Percentiles rank a stretch among this genome's conserved stretches.
phyloP scores from a whole-genome alignment of 2,113 vertebrate species.

The Hymenochirus boettgeri region DNA sequence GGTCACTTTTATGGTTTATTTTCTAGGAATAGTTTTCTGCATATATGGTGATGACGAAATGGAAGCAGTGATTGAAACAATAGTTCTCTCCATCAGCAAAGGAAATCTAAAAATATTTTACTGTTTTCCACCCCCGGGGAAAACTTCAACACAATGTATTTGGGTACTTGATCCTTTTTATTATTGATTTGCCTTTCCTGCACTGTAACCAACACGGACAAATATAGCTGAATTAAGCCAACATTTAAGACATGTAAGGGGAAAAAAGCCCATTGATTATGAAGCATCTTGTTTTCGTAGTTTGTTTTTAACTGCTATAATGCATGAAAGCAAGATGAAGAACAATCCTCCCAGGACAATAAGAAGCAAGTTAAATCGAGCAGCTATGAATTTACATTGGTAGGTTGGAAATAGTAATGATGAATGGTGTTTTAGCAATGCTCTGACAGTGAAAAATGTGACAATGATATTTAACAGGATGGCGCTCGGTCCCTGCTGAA shows the following conservation, averaged over 20 bases:
- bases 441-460: conserved; percentile 80
- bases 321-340: background rate
- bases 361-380: conserved; percentile 29
- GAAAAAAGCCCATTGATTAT: conserved; percentile 14
- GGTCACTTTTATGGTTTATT: too few relatives aligned
- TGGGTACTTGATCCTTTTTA: background rate
- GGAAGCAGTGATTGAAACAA: too few relatives aligned
- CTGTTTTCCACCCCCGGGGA: background rate
- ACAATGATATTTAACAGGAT: conserved; percentile 59
- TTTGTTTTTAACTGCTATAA: conserved; percentile 15
- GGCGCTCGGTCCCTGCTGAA: conserved; percentile 55
- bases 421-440: conserved; percentile 64
- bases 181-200: background rate
- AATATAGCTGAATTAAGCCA: background rate
- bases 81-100: too few relatives aligned
- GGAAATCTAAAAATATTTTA: background rate
- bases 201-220: background rate
- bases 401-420: conserved; percentile 67
- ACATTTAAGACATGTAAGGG: background rate
- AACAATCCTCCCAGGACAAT: conserved; percentile 14
- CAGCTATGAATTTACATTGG: conserved; percentile 32
- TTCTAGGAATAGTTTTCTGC: too few relatives aligned
- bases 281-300: background rate
- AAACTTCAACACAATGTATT: conserved; percentile 1
- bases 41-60: too few relatives aligned